Evolutionary conservation across 2,113 vertebrate genomes (phyloP).

Genomic region (Glaucidium brasilianum): DNA sequence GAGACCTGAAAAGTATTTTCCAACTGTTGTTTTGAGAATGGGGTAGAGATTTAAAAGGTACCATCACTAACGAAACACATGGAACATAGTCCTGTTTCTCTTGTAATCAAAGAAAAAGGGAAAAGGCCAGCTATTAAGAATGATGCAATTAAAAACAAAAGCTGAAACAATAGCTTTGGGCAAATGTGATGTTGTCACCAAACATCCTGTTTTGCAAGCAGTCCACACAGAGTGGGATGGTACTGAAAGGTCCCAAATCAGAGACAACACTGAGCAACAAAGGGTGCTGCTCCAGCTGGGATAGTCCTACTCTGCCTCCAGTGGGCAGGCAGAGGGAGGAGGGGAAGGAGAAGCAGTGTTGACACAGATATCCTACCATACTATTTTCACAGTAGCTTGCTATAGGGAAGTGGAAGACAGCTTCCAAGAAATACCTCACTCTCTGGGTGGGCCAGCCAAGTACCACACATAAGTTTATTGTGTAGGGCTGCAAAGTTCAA

Average conservation of each 20-base stretch:
- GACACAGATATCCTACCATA: not conserved
- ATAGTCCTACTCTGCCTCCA: not conserved
- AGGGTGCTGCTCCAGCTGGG: not conserved
- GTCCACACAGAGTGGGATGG: not conserved
- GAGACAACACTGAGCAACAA: not conserved
- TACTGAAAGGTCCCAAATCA: not conserved
- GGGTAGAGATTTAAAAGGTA: not conserved
- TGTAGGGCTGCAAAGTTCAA: conserved; percentile 66
- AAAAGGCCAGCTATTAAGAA: conserved; percentile 25
- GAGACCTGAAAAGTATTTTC: not conserved
- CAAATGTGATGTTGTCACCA: not conserved
- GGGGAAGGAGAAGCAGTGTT: not conserved
- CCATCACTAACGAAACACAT: not conserved
- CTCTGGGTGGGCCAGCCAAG: conserved; percentile 70
- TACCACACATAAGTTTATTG: conserved; percentile 49
- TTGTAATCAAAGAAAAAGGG: not conserved
- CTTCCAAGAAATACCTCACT: conserved; percentile 49
- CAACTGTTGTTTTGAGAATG: conserved; percentile 9
- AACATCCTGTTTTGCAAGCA: not conserved
- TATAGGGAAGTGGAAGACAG: conserved; percentile 21
- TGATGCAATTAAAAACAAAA: conserved; percentile 5
- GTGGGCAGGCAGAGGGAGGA: not conserved
- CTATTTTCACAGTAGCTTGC: conserved; percentile 39
- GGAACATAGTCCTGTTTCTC: not conserved
- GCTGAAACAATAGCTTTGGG: conserved; percentile 45